Conservation (phyloP, 2,113 vertebrate genomes). For the Perca flavescens region DNA sequence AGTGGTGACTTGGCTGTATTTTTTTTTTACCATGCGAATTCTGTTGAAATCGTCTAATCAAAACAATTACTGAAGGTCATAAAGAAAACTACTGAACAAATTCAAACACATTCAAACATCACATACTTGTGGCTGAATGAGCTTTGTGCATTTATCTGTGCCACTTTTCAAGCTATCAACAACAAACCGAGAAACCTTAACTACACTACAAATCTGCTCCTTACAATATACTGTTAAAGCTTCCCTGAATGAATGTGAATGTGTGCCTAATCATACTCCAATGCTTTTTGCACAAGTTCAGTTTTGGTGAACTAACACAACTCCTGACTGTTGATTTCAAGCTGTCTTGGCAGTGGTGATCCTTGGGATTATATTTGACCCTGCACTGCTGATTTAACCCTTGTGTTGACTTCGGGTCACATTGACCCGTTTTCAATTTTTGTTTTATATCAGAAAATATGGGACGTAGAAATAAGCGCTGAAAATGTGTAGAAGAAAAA, state of each 20-base stretch:
- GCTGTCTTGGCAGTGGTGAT: neutral
- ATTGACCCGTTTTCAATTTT: too few relatives aligned
- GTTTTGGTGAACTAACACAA: neutral
- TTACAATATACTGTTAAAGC: neutral
- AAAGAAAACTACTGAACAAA: conserved; percentile 34
- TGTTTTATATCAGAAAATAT: too few relatives aligned
- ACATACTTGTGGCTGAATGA: neutral
- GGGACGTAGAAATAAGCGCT: too few relatives aligned
- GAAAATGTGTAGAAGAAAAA: too few relatives aligned
- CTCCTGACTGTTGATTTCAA: neutral
- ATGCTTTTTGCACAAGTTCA: neutral
- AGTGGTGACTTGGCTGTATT: conserved; percentile 7
- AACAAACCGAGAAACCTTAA: neutral
- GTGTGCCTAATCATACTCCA: neutral
- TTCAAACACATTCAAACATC: conserved; percentile 41
- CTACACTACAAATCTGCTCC: neutral
- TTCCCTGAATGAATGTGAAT: neutral
- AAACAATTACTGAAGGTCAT: conserved; percentile 10
- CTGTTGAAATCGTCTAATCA: conserved; percentile 22
- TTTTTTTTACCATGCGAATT: neutral
- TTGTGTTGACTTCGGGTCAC: too few relatives aligned
- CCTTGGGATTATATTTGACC: neutral
- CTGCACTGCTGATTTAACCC: neutral
- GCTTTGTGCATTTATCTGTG: conserved; percentile 22
- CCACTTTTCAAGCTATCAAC: conserved; percentile 37